Conservation (phyloP, 2,113 vertebrate genomes). For the Columbina picui region DNA sequence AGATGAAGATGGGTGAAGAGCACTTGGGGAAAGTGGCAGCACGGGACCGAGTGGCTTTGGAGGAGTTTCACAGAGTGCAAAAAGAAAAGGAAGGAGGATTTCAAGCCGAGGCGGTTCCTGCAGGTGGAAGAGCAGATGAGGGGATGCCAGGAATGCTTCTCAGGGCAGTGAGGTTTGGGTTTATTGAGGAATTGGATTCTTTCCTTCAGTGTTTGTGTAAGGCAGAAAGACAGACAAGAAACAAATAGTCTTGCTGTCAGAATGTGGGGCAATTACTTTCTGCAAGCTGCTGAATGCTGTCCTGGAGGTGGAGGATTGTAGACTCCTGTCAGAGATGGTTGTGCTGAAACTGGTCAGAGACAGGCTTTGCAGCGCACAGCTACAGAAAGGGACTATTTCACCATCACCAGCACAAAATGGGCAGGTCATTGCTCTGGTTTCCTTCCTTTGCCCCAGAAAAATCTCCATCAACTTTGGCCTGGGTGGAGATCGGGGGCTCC, state of each 20-base stretch:
- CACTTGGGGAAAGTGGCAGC: neutral
- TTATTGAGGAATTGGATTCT: neutral
- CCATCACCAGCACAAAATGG: neutral
- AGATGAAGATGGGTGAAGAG: neutral
- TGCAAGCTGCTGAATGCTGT: neutral
- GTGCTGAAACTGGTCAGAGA: neutral
- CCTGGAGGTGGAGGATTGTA: neutral
- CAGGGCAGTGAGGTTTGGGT: fast-evolving
- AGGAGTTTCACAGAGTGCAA: neutral
- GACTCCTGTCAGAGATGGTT: neutral
- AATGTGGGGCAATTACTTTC: neutral
- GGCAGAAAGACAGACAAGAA: neutral
- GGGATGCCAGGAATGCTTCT: neutral
- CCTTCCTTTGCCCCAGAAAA: neutral
- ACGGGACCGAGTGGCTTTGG: neutral
- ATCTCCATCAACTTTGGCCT: neutral
- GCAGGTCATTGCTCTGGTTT: neutral
- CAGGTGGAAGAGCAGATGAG: neutral
- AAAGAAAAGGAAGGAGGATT: neutral
- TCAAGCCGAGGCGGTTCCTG: neutral
- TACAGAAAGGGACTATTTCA: neutral
- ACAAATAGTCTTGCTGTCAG: neutral
- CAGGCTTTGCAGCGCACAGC: neutral
- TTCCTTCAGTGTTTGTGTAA: neutral
- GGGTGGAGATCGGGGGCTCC: neutral